A percentile compares a stretch with the other conserved stretches of the same genome.
Conservation (phyloP, 1,140 invertebrate genomes). For the Scylla paramamosain region DNA sequence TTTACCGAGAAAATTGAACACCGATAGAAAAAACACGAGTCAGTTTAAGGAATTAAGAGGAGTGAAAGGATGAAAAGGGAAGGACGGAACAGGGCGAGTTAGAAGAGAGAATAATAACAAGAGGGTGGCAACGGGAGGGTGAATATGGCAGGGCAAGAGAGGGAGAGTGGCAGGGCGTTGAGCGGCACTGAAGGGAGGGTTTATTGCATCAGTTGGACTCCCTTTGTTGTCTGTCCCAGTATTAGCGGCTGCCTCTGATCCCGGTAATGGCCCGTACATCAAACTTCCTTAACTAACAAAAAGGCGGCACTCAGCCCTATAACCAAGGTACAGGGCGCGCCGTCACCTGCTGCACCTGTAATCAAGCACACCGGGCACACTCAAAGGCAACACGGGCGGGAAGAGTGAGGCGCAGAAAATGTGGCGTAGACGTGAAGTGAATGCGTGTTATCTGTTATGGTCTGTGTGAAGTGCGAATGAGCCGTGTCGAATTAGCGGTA, state of each 20-base stretch:
- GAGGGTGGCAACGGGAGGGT: background rate
- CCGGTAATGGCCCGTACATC: conserved; percentile 55
- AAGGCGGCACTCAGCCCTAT: conserved; percentile 31
- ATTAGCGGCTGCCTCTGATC: conserved; percentile 48
- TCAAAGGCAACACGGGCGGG: background rate
- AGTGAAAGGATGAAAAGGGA: background rate
- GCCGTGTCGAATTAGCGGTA: background rate
- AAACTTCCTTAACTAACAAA: conserved; percentile 64
- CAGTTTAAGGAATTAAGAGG: background rate
- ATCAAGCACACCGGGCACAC: background rate
- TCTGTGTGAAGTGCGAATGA: background rate
- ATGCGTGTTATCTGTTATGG: background rate
- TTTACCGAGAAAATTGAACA: conserved; percentile 31
- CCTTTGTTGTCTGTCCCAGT: conserved; percentile 42
- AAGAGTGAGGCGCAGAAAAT: background rate
- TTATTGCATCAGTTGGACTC: conserved; percentile 49
- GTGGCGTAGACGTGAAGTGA: background rate
- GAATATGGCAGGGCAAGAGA: background rate
- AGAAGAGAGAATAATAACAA: background rate
- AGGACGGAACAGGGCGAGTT: background rate
- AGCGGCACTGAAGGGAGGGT: conserved; percentile 43
- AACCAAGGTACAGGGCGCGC: background rate
- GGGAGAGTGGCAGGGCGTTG: background rate
- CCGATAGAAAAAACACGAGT: conserved; percentile 5
- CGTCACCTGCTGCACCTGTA: background rate